Conservation (phyloP, 2,797 vertebrate species). For the Falco concolor region DNA sequence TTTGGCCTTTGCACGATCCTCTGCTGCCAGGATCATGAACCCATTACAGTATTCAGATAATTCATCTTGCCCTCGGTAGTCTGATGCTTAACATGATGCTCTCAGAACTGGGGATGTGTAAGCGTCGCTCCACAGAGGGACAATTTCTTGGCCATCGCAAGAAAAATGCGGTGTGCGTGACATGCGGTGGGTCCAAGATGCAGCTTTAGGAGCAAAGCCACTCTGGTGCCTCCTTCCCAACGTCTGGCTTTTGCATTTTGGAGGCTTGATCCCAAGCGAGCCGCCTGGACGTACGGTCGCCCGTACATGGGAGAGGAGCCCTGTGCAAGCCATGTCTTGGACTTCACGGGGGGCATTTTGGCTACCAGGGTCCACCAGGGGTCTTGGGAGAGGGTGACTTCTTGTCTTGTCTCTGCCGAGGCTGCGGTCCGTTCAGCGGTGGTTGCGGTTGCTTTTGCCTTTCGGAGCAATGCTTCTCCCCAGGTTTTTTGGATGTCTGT, state of each 20-base stretch:
- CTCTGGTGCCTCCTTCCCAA: background rate
- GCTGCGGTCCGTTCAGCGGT: background rate
- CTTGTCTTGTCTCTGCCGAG: background rate
- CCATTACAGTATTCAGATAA: background rate
- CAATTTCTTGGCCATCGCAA: background rate
- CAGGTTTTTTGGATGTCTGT: background rate
- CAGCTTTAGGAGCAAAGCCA: background rate
- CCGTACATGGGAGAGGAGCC: rapidly evolving
- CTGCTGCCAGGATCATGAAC: background rate
- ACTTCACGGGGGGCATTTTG: background rate
- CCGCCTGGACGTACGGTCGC: background rate
- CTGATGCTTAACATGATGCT: background rate
- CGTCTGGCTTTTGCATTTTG: background rate
- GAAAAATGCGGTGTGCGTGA: rapidly evolving
- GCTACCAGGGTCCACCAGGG: background rate
- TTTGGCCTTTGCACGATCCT: background rate
- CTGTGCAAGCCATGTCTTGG: background rate
- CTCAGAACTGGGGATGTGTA: rapidly evolving
- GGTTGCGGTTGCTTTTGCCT: background rate
- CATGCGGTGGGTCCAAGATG: background rate
- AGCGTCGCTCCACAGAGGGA: background rate
- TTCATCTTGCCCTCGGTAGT: background rate
- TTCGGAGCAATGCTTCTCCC: background rate
- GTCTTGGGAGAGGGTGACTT: rapidly evolving
- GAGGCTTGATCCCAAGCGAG: background rate